Evolutionary conservation across 2,888 invertebrate species (phyloP), one percentile per base, ranked within the genome.

Genomic region (Pterostichus madidus): DNA sequence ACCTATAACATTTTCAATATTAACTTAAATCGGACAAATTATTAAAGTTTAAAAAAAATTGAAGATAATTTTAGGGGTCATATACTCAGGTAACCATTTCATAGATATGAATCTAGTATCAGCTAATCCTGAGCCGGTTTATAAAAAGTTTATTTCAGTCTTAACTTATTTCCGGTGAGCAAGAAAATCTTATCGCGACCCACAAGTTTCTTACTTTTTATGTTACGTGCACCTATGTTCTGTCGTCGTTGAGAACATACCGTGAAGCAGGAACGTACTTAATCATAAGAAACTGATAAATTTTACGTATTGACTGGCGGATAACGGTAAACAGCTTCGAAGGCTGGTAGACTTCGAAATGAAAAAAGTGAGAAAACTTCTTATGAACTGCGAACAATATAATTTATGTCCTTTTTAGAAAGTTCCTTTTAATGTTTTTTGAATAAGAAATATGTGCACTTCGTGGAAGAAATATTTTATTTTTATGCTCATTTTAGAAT

Each of bases 371-470:
- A 53, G 53, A 64, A 64, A 64, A 64, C 24, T 64, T 64, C 64
- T 17, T 5, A 64, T 64, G 64, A 64, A 64, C 64, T 64, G 15
- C n/a, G 35, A 32, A 24, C 32, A 64, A 64, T 13, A 32, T 64
- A 64, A 64, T 64, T 64, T 64, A 64, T 64, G 64, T 64, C 64
- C 35, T 13, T 32, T 64, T 32, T 64, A 64, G 32, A 64, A 64
- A 24, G 24, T 64, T 32, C 32, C 13, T 13, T 31, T 17, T 61
- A 61, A 17, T 61, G 61, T 53, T 32, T 64, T 64, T 64, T 64
- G 64, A 64, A 64, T 64, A 32, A 32, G 53, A 24, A 64, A 64
- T 32, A 64, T 24, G 8, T 24, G 3, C 31, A 31, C 31, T 64
- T 64, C 32, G 31, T 64, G 32, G 35, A 32, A 32, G 32, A 31